Evolutionary conservation across 2,113 vertebrate genomes (phyloP), one percentile per base, ranked within the genome.

Genomic region (Rhodinocichla rosea): DNA sequence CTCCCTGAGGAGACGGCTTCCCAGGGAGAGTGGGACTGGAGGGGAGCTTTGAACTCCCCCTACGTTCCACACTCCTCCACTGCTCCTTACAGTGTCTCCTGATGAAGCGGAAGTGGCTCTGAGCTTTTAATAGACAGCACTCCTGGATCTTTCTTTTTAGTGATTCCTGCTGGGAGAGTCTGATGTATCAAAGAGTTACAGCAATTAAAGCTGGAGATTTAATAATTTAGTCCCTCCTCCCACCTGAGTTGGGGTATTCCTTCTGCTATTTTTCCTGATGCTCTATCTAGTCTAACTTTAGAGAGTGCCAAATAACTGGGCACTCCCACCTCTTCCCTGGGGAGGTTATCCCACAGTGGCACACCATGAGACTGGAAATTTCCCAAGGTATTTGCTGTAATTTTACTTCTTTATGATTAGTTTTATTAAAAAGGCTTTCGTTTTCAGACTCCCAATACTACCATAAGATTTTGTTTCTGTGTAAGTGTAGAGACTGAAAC

Each of bases 121-220:
- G 59, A 68, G 88, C 68, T 93, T 88, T 91, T 92, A 91, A 96
- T 15, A 96, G 91, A 87, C 21, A 67, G 82, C 70, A 76, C 73
- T 89, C 75, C 79, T 83, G 81, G 67, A 84, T 78, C 65, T 69
- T 69, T 76, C 89, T 83, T 94, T 90, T 47, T 53, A 81, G 77
- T 52, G 47, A 93, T 83, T 87, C 93, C 92, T 90, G 87, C 91
- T 95, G 92, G 88, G 89, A 94, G 35, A 94, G 57, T 56, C 90
- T 95, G 93, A 92, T 89, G 81, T 70, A 92, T 92, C 90, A 95
- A 95, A 96, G 95, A 94, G 91, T 84, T 68, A 75, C 83, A 87
- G 57, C 10, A 14, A 95, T 82, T 92, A 92, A 90, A 95, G 92
- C 63, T 89, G 73, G 83, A 84, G 84, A 94, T 89, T 96, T 89